Conservation (phyloP, 2,797 vertebrate genomes). For the Otolemur crassicaudatus region DNA sequence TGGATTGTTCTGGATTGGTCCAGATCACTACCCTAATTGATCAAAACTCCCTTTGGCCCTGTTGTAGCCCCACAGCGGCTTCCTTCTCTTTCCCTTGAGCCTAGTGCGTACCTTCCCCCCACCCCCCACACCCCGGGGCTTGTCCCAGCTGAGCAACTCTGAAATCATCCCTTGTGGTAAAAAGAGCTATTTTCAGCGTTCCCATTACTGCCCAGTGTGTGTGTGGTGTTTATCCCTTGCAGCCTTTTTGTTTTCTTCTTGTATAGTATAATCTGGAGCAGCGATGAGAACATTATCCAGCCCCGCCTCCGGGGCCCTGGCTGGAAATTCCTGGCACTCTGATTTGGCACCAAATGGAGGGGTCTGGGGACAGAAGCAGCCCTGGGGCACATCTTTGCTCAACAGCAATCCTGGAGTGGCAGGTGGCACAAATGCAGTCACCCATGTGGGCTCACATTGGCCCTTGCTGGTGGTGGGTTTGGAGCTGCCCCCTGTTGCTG, state of each 20-base stretch:
- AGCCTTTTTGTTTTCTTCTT: conserved; percentile 56
- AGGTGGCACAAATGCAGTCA: neutral
- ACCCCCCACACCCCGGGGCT: neutral
- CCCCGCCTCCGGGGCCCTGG: neutral
- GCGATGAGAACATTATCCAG: neutral
- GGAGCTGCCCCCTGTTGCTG: neutral
- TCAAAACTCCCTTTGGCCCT: neutral
- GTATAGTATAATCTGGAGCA: conserved; percentile 5
- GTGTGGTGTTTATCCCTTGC: conserved; percentile 22
- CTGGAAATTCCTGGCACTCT: neutral
- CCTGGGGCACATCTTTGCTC: neutral
- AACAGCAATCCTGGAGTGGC: neutral
- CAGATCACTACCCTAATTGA: neutral
- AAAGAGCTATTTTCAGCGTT: conserved; percentile 76
- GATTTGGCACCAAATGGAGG: neutral
- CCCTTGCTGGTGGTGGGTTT: neutral
- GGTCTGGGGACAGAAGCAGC: neutral
- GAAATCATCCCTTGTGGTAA: conserved; percentile 69
- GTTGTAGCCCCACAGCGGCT: neutral
- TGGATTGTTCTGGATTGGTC: neutral
- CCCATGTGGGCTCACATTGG: neutral
- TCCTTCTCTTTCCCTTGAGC: neutral
- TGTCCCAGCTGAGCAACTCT: conserved; percentile 58
- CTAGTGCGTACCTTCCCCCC: neutral
- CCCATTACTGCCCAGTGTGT: conserved; percentile 23